Conservation (phyloP, 53 echinoderm and acorn worm genomes). For the Holothuria leucospilota region DNA sequence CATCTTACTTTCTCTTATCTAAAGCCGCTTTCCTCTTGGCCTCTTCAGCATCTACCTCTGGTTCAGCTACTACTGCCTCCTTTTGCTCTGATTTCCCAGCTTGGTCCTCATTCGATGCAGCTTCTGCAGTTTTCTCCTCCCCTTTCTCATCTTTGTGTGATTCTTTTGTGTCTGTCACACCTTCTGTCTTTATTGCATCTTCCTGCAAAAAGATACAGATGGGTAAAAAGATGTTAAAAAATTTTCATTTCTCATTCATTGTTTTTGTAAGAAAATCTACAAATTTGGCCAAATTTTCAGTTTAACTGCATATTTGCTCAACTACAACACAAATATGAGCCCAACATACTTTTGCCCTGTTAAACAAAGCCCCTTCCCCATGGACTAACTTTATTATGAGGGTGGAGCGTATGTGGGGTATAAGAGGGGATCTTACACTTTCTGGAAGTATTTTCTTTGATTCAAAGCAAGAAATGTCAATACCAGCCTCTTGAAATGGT, state of each 20-base stretch:
- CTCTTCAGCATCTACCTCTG: constrained; percentile 71
- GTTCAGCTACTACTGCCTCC: constrained; percentile 62
- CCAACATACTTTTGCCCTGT: no score
- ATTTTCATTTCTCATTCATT: not conserved
- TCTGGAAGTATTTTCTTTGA: no score
- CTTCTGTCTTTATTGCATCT: constrained; percentile 61
- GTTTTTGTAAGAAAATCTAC: not conserved
- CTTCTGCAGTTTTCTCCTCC: constrained; percentile 47
- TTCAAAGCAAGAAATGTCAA: no score
- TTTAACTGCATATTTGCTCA: no score
- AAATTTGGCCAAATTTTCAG: no score
- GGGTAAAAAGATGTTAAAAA: no score
- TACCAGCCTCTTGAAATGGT: no score
- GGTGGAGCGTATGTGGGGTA: no score
- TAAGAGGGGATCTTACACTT: no score
- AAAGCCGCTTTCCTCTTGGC: constrained; percentile 78
- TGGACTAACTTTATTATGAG: no score
- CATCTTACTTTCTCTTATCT: constrained; percentile 77
- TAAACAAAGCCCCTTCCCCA: no score
- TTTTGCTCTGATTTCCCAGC: constrained; percentile 61
- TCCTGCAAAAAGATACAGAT: constrained; percentile 15
- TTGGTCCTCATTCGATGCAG: not conserved
- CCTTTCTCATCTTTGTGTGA: constrained; percentile 47
- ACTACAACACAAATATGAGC: no score
- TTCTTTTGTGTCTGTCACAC: constrained; percentile 44